phyloP scores from a whole-genome alignment of 1,140 invertebrate species.

The Camponotus pennsylvanicus region DNA sequence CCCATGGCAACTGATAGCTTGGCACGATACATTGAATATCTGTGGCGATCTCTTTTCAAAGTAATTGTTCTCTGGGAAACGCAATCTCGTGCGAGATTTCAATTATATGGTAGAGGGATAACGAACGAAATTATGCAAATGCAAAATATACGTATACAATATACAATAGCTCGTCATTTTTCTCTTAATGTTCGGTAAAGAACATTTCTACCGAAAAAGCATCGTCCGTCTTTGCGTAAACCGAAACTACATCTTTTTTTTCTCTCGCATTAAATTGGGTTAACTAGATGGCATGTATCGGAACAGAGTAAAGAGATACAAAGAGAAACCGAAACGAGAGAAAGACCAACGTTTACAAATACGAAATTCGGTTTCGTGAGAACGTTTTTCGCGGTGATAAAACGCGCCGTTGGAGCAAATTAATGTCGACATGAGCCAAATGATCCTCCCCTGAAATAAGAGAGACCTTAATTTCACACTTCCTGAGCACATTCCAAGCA shows the following conservation, averaged over 20 bases:
- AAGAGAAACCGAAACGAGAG: conserved; percentile 54
- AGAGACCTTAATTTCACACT: conserved; percentile 28
- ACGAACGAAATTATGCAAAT: conserved; percentile 25
- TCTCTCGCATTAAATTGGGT: conserved; percentile 63
- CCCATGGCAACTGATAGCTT: conserved; percentile 26
- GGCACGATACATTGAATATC: conserved; percentile 33
- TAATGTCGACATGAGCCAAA: conserved; percentile 29
- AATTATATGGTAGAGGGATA: conserved; percentile 4
- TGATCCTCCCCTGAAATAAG: conserved; percentile 39
- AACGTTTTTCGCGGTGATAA: conserved; percentile 72
- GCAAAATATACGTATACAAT: not conserved
- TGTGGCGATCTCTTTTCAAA: conserved; percentile 35
- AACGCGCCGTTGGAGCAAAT: conserved; percentile 70
- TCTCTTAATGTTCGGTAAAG: not conserved
- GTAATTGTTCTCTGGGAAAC: conserved; percentile 49
- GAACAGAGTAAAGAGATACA: conserved; percentile 42
- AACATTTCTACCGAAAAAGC: not conserved
- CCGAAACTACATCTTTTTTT: conserved; percentile 12
- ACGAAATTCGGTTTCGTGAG: conserved; percentile 70
- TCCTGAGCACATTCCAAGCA: not conserved
- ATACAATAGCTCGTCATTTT: not conserved
- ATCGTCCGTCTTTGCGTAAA: not conserved
- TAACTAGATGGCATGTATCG: conserved; percentile 58
- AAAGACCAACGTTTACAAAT: conserved; percentile 14
- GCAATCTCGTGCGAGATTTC: conserved; percentile 33